These are phyloP conservation scores for Kradibia gibbosae DNA, from an alignment of 1,140 invertebrate genomes.

Conservation along the genomic window DNA sequence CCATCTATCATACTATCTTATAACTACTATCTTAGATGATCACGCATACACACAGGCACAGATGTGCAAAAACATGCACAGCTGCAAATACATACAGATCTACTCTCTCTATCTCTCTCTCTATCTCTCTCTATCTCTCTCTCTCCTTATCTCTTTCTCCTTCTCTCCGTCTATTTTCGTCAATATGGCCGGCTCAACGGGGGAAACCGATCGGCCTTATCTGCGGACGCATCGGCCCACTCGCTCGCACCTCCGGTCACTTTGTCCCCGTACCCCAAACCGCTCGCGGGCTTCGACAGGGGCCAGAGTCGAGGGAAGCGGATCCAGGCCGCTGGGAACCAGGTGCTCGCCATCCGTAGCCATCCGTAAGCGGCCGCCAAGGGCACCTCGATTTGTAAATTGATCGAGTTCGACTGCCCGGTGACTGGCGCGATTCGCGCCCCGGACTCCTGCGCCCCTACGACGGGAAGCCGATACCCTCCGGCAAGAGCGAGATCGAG, in stretches of 20 bases:
- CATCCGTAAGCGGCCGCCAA: too few relatives aligned
- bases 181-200: background rate
- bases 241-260: background rate
- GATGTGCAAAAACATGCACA: too few relatives aligned
- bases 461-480: too few relatives aligned
- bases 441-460: background rate
- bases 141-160: constrained; percentile 26
- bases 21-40: too few relatives aligned
- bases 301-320: background rate
- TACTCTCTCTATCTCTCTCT: constrained; percentile 13
- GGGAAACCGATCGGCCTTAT: constrained; percentile 38
- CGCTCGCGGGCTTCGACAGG: background rate
- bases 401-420: background rate
- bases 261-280: background rate
- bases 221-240: constrained; percentile 39
- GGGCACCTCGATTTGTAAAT: background rate
- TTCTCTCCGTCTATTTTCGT: background rate
- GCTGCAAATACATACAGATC: too few relatives aligned
- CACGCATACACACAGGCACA: too few relatives aligned
- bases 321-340: background rate
- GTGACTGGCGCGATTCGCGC: background rate
- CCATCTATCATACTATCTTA: too few relatives aligned
- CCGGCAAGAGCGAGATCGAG: too few relatives aligned
- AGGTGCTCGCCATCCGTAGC: too few relatives aligned
- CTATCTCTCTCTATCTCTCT: background rate